Percentiles rank a stretch among this genome's conserved stretches.
Conservation (phyloP, 2,888 invertebrate species). For the Noctua janthe region DNA sequence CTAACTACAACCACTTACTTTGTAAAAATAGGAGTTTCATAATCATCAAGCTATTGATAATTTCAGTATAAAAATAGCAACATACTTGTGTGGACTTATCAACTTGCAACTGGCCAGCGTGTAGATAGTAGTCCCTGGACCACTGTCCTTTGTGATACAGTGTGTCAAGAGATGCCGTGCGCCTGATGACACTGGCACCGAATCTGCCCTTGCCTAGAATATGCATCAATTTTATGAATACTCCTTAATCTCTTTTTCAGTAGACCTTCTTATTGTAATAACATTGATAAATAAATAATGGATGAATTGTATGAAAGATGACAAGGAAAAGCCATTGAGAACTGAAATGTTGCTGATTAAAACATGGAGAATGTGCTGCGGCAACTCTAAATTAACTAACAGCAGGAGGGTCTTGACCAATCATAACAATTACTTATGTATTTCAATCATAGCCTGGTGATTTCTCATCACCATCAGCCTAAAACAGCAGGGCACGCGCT, state of each 20-base stretch:
- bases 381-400: not conserved
- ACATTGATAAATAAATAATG: not conserved
- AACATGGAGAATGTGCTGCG: not conserved
- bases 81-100: slow-evolving; percentile 95
- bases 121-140: slow-evolving; percentile 93
- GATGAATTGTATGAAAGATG: not conserved
- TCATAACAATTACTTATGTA: not conserved
- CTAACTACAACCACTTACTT: not conserved
- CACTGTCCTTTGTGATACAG: slow-evolving; percentile 95
- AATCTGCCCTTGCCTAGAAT: slow-evolving; percentile 88
- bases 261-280: not conserved
- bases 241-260: not conserved
- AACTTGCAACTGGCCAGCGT: slow-evolving; percentile 92
- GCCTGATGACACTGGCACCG: slow-evolving; percentile 92
- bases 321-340: not conserved
- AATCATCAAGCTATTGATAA: slow-evolving; percentile 10
- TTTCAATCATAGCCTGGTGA: not conserved
- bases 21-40: slow-evolving; percentile 8
- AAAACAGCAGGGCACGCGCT: not conserved
- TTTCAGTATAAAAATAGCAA: slow-evolving; percentile 35
- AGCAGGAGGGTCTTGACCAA: not conserved
- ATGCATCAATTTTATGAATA: not conserved
- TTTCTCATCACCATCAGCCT: not conserved
- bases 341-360: not conserved
- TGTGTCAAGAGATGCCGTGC: slow-evolving; percentile 95